phyloP scores from a whole-genome alignment of 2,797 vertebrate genomes.

The Sebastes cheni region DNA sequence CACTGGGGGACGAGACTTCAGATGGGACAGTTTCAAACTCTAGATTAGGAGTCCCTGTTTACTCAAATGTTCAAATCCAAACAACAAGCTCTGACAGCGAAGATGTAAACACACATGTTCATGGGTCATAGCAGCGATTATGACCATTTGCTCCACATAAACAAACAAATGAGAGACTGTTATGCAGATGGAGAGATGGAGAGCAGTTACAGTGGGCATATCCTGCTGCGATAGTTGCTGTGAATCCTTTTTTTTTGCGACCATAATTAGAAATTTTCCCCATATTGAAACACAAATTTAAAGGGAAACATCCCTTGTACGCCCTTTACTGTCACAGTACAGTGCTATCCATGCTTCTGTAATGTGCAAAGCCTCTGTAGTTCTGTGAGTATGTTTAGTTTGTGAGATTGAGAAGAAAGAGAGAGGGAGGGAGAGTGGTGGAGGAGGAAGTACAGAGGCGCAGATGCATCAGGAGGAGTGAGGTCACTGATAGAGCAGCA shows the following conservation, averaged over 20 bases:
- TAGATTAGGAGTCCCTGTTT: slow-evolving; percentile 56
- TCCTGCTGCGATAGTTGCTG: slow-evolving; percentile 3
- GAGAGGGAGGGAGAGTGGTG: not conserved
- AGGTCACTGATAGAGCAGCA: not conserved
- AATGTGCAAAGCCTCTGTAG: not conserved
- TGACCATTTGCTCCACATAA: slow-evolving; percentile 60
- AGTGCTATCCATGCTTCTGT: not conserved
- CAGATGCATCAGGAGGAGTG: not conserved
- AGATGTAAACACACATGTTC: slow-evolving; percentile 51
- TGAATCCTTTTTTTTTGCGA: not conserved
- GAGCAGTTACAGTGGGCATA: not conserved
- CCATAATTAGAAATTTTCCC: not conserved
- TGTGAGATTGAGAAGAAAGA: not conserved
- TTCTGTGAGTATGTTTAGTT: not conserved
- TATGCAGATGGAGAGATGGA: slow-evolving; percentile 26
- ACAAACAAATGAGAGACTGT: slow-evolving; percentile 51
- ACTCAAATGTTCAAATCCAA: slow-evolving; percentile 39
- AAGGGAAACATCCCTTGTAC: not conserved
- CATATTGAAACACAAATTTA: slow-evolving; percentile 15
- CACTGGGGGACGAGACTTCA: not conserved
- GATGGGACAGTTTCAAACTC: slow-evolving; percentile 35
- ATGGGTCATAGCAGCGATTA: slow-evolving; percentile 59
- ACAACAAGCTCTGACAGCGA: slow-evolving; percentile 38
- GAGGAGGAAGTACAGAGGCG: not conserved
- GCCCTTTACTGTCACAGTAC: not conserved